These are phyloP conservation scores for Acanthococcus lagerstroemiae DNA, from an alignment of 2,888 invertebrate species.

Conservation along the genomic window DNA sequence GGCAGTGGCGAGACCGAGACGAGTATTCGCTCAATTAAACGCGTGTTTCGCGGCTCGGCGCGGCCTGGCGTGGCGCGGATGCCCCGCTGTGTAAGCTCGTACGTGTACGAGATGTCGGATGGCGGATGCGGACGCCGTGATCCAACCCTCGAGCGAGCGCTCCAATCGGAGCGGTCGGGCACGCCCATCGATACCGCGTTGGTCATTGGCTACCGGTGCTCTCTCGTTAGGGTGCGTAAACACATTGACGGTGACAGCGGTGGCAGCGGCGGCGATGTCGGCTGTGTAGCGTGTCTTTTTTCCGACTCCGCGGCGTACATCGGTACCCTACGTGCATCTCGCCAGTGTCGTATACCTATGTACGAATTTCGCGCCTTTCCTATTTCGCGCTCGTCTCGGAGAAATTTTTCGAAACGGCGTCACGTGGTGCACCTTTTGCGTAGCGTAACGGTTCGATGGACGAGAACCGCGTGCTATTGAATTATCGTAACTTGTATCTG, in stretches of 20 bases:
- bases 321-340: too few species aligned
- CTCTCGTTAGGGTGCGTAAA: constrained; percentile 2
- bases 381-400: not conserved
- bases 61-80: not conserved
- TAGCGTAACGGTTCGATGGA: not conserved
- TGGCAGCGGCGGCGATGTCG: not conserved
- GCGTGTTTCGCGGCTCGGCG: not conserved
- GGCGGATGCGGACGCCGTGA: not conserved
- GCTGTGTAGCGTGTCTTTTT: not conserved
- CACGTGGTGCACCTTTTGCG: not conserved
- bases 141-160: not conserved
- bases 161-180: not conserved
- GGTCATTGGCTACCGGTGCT: too few species aligned
- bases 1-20: not conserved
- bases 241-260: constrained; percentile 8
- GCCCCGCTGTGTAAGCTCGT: not conserved
- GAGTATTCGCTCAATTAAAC: constrained; percentile 16
- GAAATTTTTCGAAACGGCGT: not conserved
- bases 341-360: not conserved
- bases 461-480: constrained; percentile 1
- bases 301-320: not conserved
- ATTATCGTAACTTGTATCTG: constrained; percentile 2
- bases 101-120: not conserved
- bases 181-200: not conserved
- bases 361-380: constrained; percentile 9